These are phyloP conservation scores for Beris chalybata DNA, from an alignment of 2,888 invertebrate genomes.

Conservation along the genomic window DNA sequence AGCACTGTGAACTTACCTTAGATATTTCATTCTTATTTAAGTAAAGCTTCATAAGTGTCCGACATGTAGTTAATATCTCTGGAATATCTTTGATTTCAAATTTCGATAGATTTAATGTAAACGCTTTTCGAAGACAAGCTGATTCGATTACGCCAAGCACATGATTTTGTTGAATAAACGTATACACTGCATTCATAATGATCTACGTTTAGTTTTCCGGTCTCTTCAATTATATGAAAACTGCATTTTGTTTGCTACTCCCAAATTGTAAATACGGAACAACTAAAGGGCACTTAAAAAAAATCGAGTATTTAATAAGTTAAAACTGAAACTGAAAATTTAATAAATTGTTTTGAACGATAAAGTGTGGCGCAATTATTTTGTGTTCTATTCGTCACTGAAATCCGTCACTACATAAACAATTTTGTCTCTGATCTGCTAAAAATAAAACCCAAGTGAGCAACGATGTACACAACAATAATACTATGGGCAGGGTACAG, in stretches of 20 bases:
- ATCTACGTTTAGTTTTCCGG: neutral
- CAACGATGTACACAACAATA: neutral
- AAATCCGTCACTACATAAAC: slow-evolving; percentile 41
- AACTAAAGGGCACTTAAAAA: neutral
- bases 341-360: neutral
- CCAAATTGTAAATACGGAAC: neutral
- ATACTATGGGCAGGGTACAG: too few species aligned
- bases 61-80: slow-evolving; percentile 60
- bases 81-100: slow-evolving; percentile 67
- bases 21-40: slow-evolving; percentile 66
- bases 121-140: slow-evolving; percentile 62
- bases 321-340: slow-evolving; percentile 10
- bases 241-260: neutral
- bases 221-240: slow-evolving; percentile 7
- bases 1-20: slow-evolving; percentile 49
- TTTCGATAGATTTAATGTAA: slow-evolving; percentile 64
- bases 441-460: slow-evolving; percentile 25
- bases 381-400: slow-evolving; percentile 42
- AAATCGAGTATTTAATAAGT: neutral
- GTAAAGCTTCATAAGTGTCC: slow-evolving; percentile 63
- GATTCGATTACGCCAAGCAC: slow-evolving; percentile 69
- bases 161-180: slow-evolving; percentile 70
- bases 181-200: slow-evolving; percentile 65
- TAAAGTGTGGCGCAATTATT: slow-evolving; percentile 23
- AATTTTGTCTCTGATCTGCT: slow-evolving; percentile 20